Evolutionary conservation across 2,797 vertebrate genomes (phyloP), one percentile per base, ranked within the genome.

Genomic region (Lutjanus argentimaculatus): DNA sequence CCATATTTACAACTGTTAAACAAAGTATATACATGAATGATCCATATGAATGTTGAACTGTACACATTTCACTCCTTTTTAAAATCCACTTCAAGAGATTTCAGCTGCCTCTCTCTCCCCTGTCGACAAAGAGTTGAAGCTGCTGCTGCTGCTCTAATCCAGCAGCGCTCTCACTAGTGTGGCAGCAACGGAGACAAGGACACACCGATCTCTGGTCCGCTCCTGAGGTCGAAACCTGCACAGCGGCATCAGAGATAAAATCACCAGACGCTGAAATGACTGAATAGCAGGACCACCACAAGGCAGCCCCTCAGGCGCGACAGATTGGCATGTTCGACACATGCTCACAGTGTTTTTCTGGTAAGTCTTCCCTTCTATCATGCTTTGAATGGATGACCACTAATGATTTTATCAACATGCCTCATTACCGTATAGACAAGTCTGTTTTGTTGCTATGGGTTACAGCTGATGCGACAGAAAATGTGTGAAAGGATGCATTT

Each of bases 141-240:
- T 65, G 68, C 61, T 51, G 77, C 25, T 45, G 85, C 77, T 81
- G 79, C 82, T 84, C 58, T 91, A 88, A 89, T 92, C 89, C 89
- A 72, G 51, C 55, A 45, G 76, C 71, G n/a, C 72, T 82, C 78
- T n/a, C 77, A 81, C 84, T 57, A 49, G 30, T 52, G 87, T 67
- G 65, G 79, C 86, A 85, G 88, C 72, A 42, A 72, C 56, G 1
- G 70, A 69, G 62, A 75, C 67, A 25, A 76, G 40, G 36, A 75
- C 67, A 11, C 43, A 13, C 11, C 22, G 15, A 59, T 74, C 82
- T 78, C 64, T 13, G 79, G 21, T 72, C 67, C 67, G 59, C 55
- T 79, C n/a, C 58, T 62, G 61, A 77, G 61, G 43, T 11, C 49
- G 1, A 36, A 66, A 58, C 58, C 53, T 51, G 4, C 70, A 65